Conservation (phyloP, 2,888 invertebrate genomes). For the Netelia melanura region DNA sequence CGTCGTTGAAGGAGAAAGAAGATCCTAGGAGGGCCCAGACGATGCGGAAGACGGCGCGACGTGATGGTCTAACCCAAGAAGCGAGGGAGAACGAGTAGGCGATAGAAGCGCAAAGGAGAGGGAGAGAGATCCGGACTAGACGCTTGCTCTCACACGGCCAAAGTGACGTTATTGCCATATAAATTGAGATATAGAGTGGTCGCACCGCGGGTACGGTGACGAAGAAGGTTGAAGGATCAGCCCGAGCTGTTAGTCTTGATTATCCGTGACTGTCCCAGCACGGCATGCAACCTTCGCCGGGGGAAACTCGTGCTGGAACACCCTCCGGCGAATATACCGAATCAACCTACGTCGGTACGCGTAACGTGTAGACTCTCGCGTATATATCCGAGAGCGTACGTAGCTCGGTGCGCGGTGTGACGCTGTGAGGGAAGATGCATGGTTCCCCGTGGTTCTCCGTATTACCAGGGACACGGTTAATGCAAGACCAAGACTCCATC, state of each 20-base stretch:
- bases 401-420: constrained; percentile 42
- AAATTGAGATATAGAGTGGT: constrained; percentile 83
- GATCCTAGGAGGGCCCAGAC: constrained; percentile 29
- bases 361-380: constrained; percentile 18
- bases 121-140: constrained; percentile 48
- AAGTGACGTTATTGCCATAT: constrained; percentile 83
- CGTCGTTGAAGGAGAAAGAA: constrained; percentile 51
- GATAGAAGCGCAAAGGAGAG: constrained; percentile 19
- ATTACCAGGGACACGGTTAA: constrained; percentile 61
- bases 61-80: constrained; percentile 26
- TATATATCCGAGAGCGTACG: neutral
- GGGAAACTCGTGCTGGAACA: constrained; percentile 42
- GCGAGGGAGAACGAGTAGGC: neutral
- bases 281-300: constrained; percentile 43
- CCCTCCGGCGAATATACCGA: constrained; percentile 52
- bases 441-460: constrained; percentile 67
- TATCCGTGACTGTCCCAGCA: constrained; percentile 80
- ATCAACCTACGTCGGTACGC: constrained; percentile 9
- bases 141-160: constrained; percentile 64
- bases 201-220: constrained; percentile 72
- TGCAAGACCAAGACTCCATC: constrained; percentile 64
- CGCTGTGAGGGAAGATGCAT: constrained; percentile 76
- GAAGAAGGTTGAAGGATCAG: constrained; percentile 83
- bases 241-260: constrained; percentile 84
- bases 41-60: constrained; percentile 44